A percentile compares a stretch with the other conserved stretches of the same genome.
Evolutionary conservation across 2,113 vertebrate species (phyloP).

Genomic region (Malurus cyaneus): DNA sequence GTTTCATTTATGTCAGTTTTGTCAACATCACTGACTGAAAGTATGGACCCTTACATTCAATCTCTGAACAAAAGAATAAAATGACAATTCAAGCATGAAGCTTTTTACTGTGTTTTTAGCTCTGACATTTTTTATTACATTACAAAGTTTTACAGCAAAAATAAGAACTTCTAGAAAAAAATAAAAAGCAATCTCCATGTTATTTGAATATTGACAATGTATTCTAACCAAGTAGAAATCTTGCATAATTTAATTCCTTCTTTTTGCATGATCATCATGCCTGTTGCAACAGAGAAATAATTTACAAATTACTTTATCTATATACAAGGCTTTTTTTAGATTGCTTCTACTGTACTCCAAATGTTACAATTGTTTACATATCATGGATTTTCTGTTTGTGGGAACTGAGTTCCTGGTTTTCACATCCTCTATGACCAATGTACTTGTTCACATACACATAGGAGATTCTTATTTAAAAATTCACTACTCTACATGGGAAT

Average conservation of each 20-base stretch:
- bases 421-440: not conserved
- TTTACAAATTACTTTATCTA: not conserved
- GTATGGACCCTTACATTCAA: not conserved
- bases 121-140: not conserved
- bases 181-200: not conserved
- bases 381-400: not conserved
- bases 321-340: not conserved
- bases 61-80: conserved; percentile 47
- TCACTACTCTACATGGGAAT: not conserved
- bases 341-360: not conserved
- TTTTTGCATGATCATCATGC: not conserved
- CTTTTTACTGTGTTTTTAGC: conserved; percentile 51
- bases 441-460: not conserved
- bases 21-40: conserved; percentile 53
- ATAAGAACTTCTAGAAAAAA: not conserved
- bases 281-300: not conserved
- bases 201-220: not conserved
- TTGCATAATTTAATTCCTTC: not conserved
- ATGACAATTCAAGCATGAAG: conserved; percentile 21
- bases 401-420: not conserved
- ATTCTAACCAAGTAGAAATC: not conserved
- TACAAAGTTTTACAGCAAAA: not conserved
- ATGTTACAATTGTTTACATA: not conserved
- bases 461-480: not conserved
- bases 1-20: conserved; percentile 72